Evolutionary conservation across 2,113 vertebrate species (phyloP).

Genomic region (Brachypodius melanocephalos): DNA sequence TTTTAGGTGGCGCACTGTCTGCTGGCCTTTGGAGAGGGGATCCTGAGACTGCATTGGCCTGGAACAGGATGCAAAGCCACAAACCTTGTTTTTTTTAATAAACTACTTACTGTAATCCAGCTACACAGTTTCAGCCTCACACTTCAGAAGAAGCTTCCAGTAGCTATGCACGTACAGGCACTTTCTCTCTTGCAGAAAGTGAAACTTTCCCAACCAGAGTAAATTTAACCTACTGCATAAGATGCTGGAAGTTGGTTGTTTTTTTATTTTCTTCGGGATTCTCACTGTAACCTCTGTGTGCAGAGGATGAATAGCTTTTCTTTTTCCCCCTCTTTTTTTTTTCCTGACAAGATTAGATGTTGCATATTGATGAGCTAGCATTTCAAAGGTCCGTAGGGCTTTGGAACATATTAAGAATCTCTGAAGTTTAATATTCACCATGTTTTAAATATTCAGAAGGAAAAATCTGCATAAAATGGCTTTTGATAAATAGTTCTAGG

Average conservation of each 20-base stretch:
- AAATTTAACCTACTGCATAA: constrained; percentile 63
- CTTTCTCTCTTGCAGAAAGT: constrained; percentile 52
- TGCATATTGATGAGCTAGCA: constrained; percentile 65
- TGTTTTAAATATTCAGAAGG: constrained; percentile 52
- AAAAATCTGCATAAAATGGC: constrained; percentile 61
- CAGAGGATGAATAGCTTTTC: not conserved
- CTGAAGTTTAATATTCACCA: constrained; percentile 59
- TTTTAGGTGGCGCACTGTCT: constrained; percentile 58
- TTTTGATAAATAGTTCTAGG: constrained; percentile 53
- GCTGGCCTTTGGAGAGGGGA: constrained; percentile 46
- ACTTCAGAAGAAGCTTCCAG: constrained; percentile 46
- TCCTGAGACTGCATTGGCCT: constrained; percentile 37
- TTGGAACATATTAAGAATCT: constrained; percentile 34
- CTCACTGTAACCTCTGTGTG: constrained; percentile 15
- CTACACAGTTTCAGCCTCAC: constrained; percentile 34
- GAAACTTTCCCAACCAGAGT: constrained; percentile 54
- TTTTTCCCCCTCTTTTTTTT: not conserved
- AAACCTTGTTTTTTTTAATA: constrained; percentile 37
- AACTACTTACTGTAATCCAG: constrained; percentile 60
- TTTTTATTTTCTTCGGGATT: constrained; percentile 4
- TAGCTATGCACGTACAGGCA: constrained; percentile 23
- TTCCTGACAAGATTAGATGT: constrained; percentile 45
- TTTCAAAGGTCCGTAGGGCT: constrained; percentile 55
- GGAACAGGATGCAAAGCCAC: constrained; percentile 55
- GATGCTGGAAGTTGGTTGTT: not conserved